Evolutionary conservation across 2,797 vertebrate genomes (phyloP), one percentile per base, ranked within the genome.

Genomic region (Melanotaenia parkinsoni): DNA sequence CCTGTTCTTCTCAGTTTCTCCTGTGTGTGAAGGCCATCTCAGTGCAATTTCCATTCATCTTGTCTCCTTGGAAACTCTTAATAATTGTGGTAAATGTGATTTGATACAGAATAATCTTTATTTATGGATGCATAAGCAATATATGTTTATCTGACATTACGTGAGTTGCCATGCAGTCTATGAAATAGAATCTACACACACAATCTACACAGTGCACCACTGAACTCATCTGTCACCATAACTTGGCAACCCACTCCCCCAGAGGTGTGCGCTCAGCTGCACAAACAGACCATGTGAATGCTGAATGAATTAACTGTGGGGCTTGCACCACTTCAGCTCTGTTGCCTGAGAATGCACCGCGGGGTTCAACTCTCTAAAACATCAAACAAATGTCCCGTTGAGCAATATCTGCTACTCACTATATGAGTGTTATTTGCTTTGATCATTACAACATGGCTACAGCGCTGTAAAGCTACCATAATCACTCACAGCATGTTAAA

Each of bases 91-190:
- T 32, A 58, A n/a, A 30, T 22, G 11, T 38, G 37, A 37, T 33
- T 28, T 63, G 32, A 24, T 30, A 38, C 37, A 28, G 9, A 54
- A 65, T 54, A 18, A 65, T 24, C 63, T 65, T 37, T 20, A 58
- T 38, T 58, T 43, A 58, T 45, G n/a, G 37, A 45, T 58, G 30
- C n/a, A 67, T 24, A 32, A 45, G 45, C 30, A 22, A 32, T 3
- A 26, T 56, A 32, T 45, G 12, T 56, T 43, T 33, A 14, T 12
- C 28, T 58, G 18, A 45, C 12, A 50, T 50, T 59, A 24, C n/a
- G 5, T 9, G 11, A 45, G 40, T 11, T 37, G 16, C 16, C 43
- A 26, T 47, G 35, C 5, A 28, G 43, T 20, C 24, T 59, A 8
- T 30, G 28, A 57, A 28, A 28, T 16, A 16, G 12, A 14, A 28